phyloP scores from a whole-genome alignment of 2,888 invertebrate genomes.

The Rhimphoctona megacephalus region DNA sequence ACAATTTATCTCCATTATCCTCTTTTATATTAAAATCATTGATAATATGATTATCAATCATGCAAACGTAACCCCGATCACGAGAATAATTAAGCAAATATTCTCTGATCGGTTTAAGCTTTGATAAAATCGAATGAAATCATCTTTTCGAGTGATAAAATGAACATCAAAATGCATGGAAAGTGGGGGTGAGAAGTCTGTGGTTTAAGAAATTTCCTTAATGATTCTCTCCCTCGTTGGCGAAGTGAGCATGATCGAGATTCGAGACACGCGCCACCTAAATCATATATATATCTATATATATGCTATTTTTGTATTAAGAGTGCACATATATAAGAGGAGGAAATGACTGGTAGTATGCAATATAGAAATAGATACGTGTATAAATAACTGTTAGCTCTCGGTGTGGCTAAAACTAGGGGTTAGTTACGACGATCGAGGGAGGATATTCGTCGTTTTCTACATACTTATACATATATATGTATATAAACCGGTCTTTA shows the following conservation, averaged over 20 bases:
- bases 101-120: not conserved
- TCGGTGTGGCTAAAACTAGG: conserved; percentile 77
- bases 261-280: conserved; percentile 63
- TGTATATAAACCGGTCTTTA: not conserved
- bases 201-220: conserved; percentile 65
- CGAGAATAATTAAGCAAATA: not conserved
- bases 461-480: not conserved
- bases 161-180: not conserved
- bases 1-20: not conserved
- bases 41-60: not conserved
- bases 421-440: conserved; percentile 72
- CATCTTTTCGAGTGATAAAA: not conserved
- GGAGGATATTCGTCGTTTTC: conserved; percentile 63
- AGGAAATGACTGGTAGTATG: conserved; percentile 53
- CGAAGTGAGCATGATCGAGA: conserved; percentile 66
- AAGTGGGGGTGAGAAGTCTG: conserved; percentile 57
- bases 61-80: not conserved
- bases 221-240: conserved; percentile 58
- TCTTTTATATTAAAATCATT: not conserved
- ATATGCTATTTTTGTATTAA: conserved; percentile 6
- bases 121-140: conserved; percentile 17
- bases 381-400: conserved; percentile 80
- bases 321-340: conserved; percentile 8
- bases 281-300: conserved; percentile 24
- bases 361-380: conserved; percentile 53